phyloP scores from a whole-genome alignment of 1,140 invertebrate species.

The Drosophila albomicans region DNA sequence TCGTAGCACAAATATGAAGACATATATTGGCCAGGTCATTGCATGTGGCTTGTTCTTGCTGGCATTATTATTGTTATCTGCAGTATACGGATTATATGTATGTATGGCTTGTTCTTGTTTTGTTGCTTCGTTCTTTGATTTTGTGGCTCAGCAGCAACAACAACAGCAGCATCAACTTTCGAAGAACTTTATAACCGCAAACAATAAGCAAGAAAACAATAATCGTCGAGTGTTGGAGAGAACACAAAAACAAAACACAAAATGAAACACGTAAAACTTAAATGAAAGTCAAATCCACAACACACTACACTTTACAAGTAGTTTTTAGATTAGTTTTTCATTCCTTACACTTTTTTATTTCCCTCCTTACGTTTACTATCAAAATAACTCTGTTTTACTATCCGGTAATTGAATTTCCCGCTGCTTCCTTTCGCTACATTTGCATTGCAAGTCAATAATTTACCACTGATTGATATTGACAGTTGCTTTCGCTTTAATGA shows the following conservation, averaged over 20 bases:
- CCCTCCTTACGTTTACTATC: neutral
- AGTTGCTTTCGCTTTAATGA: conserved; percentile 27
- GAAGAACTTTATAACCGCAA: conserved; percentile 13
- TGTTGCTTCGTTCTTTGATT: conserved; percentile 9
- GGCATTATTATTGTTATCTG: neutral
- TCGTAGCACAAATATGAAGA: neutral
- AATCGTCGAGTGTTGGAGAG: neutral
- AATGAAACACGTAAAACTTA: neutral
- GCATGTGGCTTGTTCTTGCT: conserved; percentile 21
- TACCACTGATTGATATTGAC: conserved; percentile 11
- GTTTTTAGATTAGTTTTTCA: too few relatives aligned
- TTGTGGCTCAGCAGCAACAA: neutral
- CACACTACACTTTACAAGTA: neutral
- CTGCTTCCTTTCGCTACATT: neutral
- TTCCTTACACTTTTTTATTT: too few relatives aligned
- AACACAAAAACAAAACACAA: neutral
- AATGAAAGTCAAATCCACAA: neutral
- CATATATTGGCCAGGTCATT: conserved; percentile 20
- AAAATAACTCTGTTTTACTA: neutral
- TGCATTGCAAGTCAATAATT: conserved; percentile 4
- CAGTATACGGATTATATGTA: conserved; percentile 2
- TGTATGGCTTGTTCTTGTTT: neutral
- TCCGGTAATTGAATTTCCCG: conserved; percentile 7
- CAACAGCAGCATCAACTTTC: conserved; percentile 15
- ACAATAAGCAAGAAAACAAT: neutral